Evolutionary conservation across 1,140 invertebrate genomes (phyloP).

Genomic region (Vanessa atalanta): DNA sequence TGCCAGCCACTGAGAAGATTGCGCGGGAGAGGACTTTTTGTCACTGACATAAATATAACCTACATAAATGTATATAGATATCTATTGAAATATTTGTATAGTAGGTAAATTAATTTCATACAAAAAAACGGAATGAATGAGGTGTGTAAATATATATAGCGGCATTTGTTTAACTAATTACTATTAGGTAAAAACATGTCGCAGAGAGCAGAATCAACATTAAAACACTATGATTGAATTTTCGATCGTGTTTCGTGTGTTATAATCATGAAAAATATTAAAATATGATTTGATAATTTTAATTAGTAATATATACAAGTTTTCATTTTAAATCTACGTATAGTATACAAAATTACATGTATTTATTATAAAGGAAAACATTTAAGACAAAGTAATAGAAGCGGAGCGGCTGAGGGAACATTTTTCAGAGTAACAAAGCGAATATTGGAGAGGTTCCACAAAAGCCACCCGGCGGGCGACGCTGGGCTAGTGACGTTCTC

Average conservation of each 20-base stretch:
- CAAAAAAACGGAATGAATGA: too few species aligned
- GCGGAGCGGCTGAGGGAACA: constrained; percentile 56
- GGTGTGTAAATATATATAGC: too few species aligned
- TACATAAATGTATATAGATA: too few species aligned
- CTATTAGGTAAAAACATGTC: too few species aligned
- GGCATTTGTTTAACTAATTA: too few species aligned
- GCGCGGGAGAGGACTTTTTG: neutral
- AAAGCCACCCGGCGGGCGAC: constrained; percentile 66
- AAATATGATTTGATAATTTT: neutral
- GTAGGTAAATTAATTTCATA: too few species aligned
- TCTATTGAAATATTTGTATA: too few species aligned
- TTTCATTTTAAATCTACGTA: neutral
- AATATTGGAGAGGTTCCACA: constrained; percentile 78
- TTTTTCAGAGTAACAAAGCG: constrained; percentile 79
- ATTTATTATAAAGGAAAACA: constrained; percentile 72
- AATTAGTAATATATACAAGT: neutral
- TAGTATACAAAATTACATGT: constrained; percentile 41
- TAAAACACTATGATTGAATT: too few species aligned
- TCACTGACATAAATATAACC: neutral
- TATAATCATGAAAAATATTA: too few species aligned
- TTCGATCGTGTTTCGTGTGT: too few species aligned
- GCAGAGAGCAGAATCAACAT: too few species aligned
- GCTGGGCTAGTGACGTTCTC: constrained; percentile 42
- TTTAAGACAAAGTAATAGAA: constrained; percentile 59
- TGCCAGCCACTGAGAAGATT: constrained; percentile 2